Evolutionary conservation across 92 coral and sea anemone genomes (phyloP).

Genomic region (Zoanthus sansibaricus): DNA sequence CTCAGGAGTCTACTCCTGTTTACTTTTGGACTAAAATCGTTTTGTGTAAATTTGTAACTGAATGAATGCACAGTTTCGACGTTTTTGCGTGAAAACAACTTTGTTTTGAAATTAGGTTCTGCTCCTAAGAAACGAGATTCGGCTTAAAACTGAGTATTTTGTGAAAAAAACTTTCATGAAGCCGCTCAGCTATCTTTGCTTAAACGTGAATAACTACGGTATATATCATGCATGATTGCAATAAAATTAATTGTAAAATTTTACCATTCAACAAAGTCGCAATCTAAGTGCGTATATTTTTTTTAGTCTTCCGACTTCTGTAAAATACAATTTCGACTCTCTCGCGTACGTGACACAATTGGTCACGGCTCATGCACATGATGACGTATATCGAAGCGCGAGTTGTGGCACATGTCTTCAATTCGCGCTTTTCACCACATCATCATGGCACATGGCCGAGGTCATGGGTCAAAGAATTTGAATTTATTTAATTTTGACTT

Average conservation of each 20-base stretch:
- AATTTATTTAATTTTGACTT: not conserved
- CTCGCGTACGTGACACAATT: conserved; percentile 15
- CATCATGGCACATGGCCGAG: conserved; percentile 20
- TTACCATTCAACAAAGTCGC: conserved; percentile 5
- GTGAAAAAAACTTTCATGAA: too few species aligned
- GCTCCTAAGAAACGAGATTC: too few species aligned
- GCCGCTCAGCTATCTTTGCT: too few species aligned
- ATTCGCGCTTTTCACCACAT: not conserved
- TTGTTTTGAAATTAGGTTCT: too few species aligned
- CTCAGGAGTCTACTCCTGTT: too few species aligned
- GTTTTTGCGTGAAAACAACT: too few species aligned
- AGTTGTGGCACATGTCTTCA: conserved; percentile 12
- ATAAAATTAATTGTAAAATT: conserved; percentile 22
- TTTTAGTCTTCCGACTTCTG: not conserved
- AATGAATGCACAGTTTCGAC: too few species aligned
- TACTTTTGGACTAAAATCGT: too few species aligned
- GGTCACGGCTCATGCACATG: conserved; percentile 19
- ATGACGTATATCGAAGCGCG: conserved; percentile 9
- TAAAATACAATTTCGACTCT: not conserved
- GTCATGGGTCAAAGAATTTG: conserved; percentile 16
- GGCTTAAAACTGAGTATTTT: too few species aligned
- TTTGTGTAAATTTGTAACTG: too few species aligned
- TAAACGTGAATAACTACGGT: too few species aligned
- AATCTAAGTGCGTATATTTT: not conserved
- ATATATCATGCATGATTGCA: conserved; percentile 25